Evolutionary conservation across 2,888 invertebrate species (phyloP).

Genomic region (Orthosia gothica): DNA sequence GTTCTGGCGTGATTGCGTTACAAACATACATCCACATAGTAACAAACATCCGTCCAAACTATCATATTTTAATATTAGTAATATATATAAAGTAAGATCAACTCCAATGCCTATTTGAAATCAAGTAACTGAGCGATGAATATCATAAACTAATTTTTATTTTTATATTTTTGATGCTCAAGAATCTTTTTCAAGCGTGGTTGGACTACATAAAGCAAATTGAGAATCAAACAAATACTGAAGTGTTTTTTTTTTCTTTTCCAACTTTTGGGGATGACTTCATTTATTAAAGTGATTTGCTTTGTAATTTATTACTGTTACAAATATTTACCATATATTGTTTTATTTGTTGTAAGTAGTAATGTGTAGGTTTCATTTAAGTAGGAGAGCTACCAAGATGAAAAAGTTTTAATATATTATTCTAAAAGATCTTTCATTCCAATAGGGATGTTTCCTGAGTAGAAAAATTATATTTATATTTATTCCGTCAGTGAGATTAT

Average conservation of each 20-base stretch:
- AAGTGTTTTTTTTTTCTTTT: constrained; percentile 8
- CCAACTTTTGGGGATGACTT: constrained; percentile 14
- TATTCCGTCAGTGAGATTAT: too few species aligned
- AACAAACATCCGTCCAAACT: too few species aligned
- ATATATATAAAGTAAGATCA: too few species aligned
- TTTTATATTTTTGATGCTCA: neutral
- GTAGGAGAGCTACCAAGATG: neutral
- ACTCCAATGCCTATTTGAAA: too few species aligned
- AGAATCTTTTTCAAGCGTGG: constrained; percentile 19
- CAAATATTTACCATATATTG: constrained; percentile 5
- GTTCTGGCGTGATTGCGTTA: too few species aligned
- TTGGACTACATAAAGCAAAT: constrained; percentile 35
- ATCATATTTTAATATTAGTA: too few species aligned
- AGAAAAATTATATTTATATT: too few species aligned
- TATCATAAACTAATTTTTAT: too few species aligned
- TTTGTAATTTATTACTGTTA: constrained; percentile 44
- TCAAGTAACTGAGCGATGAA: too few species aligned
- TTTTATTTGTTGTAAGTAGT: too few species aligned
- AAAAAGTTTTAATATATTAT: neutral
- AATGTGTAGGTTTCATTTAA: neutral
- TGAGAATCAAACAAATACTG: constrained; percentile 25
- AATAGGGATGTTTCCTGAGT: neutral
- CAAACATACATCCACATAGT: too few species aligned
- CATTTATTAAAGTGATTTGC: constrained; percentile 32
- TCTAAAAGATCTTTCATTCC: neutral